These are phyloP conservation scores for Eueremaeus valkanovi DNA, from an alignment of 2,888 invertebrate species.

Conservation along the genomic window DNA sequence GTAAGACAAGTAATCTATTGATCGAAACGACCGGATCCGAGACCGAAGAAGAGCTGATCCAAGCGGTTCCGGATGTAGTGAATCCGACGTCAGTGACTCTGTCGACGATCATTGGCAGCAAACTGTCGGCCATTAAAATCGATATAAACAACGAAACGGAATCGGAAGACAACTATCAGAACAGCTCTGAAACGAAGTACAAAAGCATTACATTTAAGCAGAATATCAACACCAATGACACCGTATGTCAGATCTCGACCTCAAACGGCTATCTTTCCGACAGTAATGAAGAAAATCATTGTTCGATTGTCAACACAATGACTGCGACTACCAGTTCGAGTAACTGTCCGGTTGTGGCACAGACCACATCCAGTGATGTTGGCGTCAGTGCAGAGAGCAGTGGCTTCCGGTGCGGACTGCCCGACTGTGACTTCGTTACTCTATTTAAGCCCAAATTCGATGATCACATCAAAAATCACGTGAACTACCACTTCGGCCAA, in stretches of 20 bases:
- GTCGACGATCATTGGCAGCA: slow-evolving; percentile 9
- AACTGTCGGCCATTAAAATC: not conserved
- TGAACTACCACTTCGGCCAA: slow-evolving; percentile 9
- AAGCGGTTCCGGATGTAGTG: too few relatives aligned
- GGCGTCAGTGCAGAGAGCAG: too few relatives aligned
- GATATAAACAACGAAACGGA: not conserved
- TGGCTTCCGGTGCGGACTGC: not conserved
- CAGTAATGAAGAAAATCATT: slow-evolving; percentile 7
- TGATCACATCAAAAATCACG: slow-evolving; percentile 18
- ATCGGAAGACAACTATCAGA: not conserved
- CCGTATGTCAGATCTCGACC: not conserved
- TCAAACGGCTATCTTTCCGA: not conserved
- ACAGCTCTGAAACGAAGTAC: not conserved
- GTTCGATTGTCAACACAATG: not conserved
- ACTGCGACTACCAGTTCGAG: not conserved
- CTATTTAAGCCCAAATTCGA: not conserved
- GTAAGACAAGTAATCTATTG: too few relatives aligned
- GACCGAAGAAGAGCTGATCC: too few relatives aligned
- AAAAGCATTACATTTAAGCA: too few relatives aligned
- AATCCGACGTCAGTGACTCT: not conserved
- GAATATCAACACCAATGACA: not conserved
- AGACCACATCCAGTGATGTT: not conserved
- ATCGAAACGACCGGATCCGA: too few relatives aligned
- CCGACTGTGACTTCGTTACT: not conserved
- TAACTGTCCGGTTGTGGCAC: not conserved